Evolutionary conservation across 2,797 vertebrate species (phyloP).

Genomic region (Delichon dasypus): DNA sequence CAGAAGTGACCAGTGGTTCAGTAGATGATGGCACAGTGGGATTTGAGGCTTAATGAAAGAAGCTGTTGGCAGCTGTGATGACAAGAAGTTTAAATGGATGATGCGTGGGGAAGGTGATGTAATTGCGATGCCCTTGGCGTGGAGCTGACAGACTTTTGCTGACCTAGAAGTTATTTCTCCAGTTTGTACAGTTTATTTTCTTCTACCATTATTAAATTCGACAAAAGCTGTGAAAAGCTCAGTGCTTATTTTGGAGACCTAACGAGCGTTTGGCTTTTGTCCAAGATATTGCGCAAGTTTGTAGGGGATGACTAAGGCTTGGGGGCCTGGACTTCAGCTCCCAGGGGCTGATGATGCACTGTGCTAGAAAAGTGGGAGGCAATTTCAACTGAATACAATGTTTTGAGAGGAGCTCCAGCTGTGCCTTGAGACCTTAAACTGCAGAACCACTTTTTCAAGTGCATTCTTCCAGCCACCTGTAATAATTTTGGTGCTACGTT

Average conservation of each 20-base stretch:
- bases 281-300: background rate
- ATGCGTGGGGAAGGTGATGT: background rate
- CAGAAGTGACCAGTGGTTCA: accelerated
- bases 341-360: background rate
- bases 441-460: background rate
- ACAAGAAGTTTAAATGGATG: background rate
- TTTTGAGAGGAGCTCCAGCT: background rate
- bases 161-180: background rate
- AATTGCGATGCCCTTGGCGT: background rate
- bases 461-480: background rate
- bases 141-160: background rate
- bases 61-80: background rate
- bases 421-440: background rate
- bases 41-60: background rate
- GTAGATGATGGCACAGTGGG: background rate
- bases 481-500: background rate
- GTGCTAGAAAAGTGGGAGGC: background rate
- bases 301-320: background rate
- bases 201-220: background rate
- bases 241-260: background rate
- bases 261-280: background rate
- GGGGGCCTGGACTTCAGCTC: background rate
- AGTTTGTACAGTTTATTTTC: background rate
- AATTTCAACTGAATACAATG: background rate
- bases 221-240: background rate